These are phyloP conservation scores for Epinephelus cyanopodus DNA, from an alignment of 2,113 vertebrate genomes.

Conservation along the genomic window DNA sequence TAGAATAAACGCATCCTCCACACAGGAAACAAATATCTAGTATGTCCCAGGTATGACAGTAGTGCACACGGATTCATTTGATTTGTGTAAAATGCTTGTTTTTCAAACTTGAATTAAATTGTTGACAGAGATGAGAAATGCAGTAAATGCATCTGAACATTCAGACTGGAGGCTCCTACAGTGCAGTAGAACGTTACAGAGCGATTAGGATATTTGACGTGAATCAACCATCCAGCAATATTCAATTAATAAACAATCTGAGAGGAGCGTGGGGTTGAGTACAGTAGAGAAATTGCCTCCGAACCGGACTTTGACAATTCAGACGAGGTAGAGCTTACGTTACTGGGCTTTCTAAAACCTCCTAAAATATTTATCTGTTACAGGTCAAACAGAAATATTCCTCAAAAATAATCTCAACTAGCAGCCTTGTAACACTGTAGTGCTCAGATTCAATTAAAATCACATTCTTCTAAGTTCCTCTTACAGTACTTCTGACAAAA, in stretches of 20 bases:
- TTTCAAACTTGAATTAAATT: constrained; percentile 13
- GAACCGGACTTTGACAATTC: constrained; percentile 39
- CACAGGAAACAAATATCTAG: constrained; percentile 50
- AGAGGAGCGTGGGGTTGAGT: constrained; percentile 26
- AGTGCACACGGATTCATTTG: constrained; percentile 58
- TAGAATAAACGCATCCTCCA: constrained; percentile 54
- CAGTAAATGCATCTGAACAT: constrained; percentile 41
- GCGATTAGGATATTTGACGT: neutral
- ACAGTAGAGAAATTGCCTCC: constrained; percentile 38
- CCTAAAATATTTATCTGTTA: neutral
- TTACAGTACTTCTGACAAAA: constrained; percentile 41
- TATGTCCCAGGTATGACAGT: constrained; percentile 61
- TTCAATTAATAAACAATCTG: constrained; percentile 6
- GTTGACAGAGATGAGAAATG: constrained; percentile 21
- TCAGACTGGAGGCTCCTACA: constrained; percentile 46
- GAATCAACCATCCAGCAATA: neutral
- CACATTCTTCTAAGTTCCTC: constrained; percentile 38
- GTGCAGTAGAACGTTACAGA: constrained; percentile 16
- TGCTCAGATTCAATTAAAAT: constrained; percentile 16
- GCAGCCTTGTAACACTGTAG: constrained; percentile 36
- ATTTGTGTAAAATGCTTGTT: constrained; percentile 16
- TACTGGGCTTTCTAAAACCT: constrained; percentile 12
- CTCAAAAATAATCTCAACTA: constrained; percentile 28
- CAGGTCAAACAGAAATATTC: neutral
- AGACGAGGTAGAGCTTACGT: constrained; percentile 63